Conservation (phyloP, 2,888 invertebrate species). For the Kryphioiulus occultus region DNA sequence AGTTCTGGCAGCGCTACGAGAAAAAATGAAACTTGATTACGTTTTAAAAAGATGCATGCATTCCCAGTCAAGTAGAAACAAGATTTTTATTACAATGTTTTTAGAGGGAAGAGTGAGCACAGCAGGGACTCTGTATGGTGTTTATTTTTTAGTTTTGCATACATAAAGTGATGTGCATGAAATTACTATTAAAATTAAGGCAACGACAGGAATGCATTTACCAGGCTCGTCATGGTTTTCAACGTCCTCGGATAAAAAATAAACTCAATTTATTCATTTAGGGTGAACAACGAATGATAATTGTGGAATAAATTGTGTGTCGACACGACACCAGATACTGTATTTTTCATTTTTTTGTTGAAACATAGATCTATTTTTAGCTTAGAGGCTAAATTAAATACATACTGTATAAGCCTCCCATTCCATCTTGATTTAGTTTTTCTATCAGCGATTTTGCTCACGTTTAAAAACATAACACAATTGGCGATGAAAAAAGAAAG, state of each 20-base stretch:
- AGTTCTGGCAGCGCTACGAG: background rate
- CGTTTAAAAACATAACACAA: constrained; percentile 12
- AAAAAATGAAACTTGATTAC: background rate
- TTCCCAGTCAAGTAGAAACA: background rate
- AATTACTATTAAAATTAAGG: background rate
- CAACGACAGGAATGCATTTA: background rate
- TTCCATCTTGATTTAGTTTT: background rate
- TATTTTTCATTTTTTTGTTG: background rate
- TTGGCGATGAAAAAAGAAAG: background rate
- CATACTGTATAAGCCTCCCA: constrained; percentile 23
- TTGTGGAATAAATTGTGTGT: background rate
- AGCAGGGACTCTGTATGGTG: background rate
- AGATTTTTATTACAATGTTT: background rate
- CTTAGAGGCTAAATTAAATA: background rate
- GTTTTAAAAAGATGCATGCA: background rate
- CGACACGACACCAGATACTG: background rate
- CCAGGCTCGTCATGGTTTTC: background rate
- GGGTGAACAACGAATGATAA: background rate
- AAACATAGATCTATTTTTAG: background rate
- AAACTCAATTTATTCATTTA: background rate
- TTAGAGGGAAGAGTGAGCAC: background rate
- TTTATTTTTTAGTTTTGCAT: background rate
- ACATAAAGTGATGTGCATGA: background rate
- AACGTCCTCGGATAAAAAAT: background rate
- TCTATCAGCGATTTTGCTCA: background rate